Evolutionary conservation across 2,888 invertebrate species (phyloP), one percentile per base, ranked within the genome.

Genomic region (Pyrgus malvae): DNA sequence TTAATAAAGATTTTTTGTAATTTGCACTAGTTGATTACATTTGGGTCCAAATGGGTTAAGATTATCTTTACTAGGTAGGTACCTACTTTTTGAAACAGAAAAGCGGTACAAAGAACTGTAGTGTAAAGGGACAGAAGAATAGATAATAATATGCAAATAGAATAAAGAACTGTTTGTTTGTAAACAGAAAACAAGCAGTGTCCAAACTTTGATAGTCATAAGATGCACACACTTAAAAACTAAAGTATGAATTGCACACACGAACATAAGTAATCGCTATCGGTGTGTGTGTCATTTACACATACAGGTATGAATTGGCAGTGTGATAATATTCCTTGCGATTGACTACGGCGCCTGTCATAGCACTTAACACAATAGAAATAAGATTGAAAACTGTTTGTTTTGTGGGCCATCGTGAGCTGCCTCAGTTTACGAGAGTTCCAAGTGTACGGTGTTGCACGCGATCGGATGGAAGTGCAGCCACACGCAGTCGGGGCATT

Each of bases 401-500:
- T 12, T 23, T 25, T 9, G 2, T 16, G 27, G 2, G 42, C 6
- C 50, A 16, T 42, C 41, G 50, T 50, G 33, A 42, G 33, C 17
- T 42, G 49, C 5, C 21, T 4, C 3, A 37, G 2, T 23, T 37
- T 29, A 29, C 31, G 31, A 41, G 49, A 23, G 50, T 51, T 41
- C 41, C 62, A 61, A 51, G 75, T 69, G 73, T 70, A 67, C 59
- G 72, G 37, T 14, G 51, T 68, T 78, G 79, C 82, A 82, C 77
- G 83, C 83, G 80, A 81, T 76, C 71, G 68, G 65, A 63, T 65
- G 58, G 65, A 72, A 74, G 72, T 75, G 76, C 78, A 78, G 75
- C 74, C 74, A 78, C 79, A 79, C 77, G 78, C 78, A 69, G 66
- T 59, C n/a, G 49, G 74, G 75, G 73, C 73, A 61, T 80, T 83